phyloP scores from a whole-genome alignment of 2,888 invertebrate species.

The Apamea epomidion region DNA sequence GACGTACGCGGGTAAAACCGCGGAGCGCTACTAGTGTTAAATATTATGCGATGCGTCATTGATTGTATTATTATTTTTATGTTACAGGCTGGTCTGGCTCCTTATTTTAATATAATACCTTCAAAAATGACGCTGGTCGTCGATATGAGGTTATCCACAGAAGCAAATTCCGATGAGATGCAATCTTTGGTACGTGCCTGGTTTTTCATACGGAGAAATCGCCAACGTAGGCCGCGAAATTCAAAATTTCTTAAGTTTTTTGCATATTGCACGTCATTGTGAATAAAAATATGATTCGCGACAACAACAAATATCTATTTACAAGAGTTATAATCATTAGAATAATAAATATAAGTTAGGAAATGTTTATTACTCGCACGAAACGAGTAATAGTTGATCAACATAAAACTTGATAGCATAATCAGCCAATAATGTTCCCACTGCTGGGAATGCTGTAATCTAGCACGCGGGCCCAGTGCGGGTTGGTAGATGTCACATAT shows the following conservation, averaged over 20 bases:
- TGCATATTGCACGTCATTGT: not conserved
- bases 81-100: slow-evolving; percentile 77
- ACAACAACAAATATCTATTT: too few relatives aligned
- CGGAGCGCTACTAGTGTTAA: not conserved
- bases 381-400: too few relatives aligned
- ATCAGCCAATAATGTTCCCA: too few relatives aligned
- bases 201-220: not conserved
- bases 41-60: not conserved
- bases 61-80: not conserved
- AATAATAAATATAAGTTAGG: not conserved
- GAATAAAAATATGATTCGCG: not conserved
- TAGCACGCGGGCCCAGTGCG: too few relatives aligned
- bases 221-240: not conserved
- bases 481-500: too few relatives aligned
- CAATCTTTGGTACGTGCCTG: slow-evolving; percentile 73
- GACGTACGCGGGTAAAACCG: not conserved
- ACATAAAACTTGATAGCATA: too few relatives aligned
- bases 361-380: not conserved
- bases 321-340: too few relatives aligned
- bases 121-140: slow-evolving; percentile 68
- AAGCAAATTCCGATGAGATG: slow-evolving; percentile 70
- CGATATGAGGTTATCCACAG: slow-evolving; percentile 78
- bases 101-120: slow-evolving; percentile 77
- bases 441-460: too few relatives aligned
- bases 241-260: not conserved